These are phyloP conservation scores for Rattus norvegicus DNA, from an alignment of 2,113 vertebrate genomes.

Conservation along the genomic window DNA sequence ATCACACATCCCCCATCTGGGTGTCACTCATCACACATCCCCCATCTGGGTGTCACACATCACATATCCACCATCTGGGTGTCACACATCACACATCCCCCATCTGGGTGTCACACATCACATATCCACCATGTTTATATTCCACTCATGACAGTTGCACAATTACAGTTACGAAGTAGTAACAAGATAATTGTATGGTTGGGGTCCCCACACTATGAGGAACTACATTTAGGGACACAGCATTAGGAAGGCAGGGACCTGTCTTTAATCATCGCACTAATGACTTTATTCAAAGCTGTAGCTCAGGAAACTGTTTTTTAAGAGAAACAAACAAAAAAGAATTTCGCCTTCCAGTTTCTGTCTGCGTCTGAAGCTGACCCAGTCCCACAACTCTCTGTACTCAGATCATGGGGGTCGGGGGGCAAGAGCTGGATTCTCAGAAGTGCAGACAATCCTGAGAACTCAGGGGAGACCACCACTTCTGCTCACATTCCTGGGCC, in stretches of 20 bases:
- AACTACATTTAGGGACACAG: background rate
- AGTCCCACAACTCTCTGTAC: too few relatives aligned
- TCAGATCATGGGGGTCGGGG: too few relatives aligned
- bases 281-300: slow-evolving; percentile 16
- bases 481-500: too few relatives aligned
- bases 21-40: background rate
- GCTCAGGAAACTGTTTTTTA: background rate
- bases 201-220: background rate
- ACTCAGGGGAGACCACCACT: too few relatives aligned
- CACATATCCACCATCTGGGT: too few relatives aligned
- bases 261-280: background rate
- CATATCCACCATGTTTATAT: too few relatives aligned
- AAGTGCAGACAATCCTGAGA: too few relatives aligned
- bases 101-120: background rate
- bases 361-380: too few relatives aligned
- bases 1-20: background rate
- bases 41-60: background rate
- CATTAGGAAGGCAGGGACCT: background rate
- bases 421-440: too few relatives aligned
- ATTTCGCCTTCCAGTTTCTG: too few relatives aligned
- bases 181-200: background rate
- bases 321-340: too few relatives aligned
- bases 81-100: background rate
- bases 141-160: background rate
- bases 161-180: background rate